These are phyloP conservation scores for Caenorhabditis tropicalis DNA, from an alignment of 1,140 invertebrate species.

Conservation along the genomic window DNA sequence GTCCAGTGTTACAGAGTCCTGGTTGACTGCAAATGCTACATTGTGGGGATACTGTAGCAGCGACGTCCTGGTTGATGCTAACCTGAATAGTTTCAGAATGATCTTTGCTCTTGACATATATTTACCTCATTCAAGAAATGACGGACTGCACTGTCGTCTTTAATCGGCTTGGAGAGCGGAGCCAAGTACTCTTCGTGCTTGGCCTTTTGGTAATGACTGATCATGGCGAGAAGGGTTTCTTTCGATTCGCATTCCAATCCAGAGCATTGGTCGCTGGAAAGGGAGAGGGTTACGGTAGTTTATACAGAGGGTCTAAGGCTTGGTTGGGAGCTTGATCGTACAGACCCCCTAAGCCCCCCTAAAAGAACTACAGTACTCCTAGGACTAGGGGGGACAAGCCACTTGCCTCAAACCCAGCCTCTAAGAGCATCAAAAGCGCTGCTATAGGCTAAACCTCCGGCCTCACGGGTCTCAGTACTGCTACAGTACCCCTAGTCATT, in stretches of 20 bases:
- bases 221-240: slow-evolving; percentile 18
- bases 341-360: too few relatives aligned
- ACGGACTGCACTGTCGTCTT: background rate
- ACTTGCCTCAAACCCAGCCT: too few relatives aligned
- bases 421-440: too few relatives aligned
- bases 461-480: too few relatives aligned
- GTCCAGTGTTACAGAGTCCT: slow-evolving; percentile 6
- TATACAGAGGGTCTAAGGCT: too few relatives aligned
- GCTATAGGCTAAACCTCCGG: too few relatives aligned
- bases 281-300: too few relatives aligned
- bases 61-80: background rate
- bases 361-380: too few relatives aligned
- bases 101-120: background rate
- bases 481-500: too few relatives aligned
- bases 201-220: background rate
- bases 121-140: slow-evolving; percentile 9
- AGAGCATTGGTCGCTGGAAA: slow-evolving; percentile 40
- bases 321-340: too few relatives aligned
- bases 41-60: background rate
- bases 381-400: too few relatives aligned
- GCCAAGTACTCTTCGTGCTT: background rate
- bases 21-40: slow-evolving; percentile 53
- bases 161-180: background rate
- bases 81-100: background rate
- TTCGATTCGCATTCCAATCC: slow-evolving; percentile 31